Evolutionary conservation across 2,888 invertebrate species (phyloP).

Genomic region (Arge pagana): DNA sequence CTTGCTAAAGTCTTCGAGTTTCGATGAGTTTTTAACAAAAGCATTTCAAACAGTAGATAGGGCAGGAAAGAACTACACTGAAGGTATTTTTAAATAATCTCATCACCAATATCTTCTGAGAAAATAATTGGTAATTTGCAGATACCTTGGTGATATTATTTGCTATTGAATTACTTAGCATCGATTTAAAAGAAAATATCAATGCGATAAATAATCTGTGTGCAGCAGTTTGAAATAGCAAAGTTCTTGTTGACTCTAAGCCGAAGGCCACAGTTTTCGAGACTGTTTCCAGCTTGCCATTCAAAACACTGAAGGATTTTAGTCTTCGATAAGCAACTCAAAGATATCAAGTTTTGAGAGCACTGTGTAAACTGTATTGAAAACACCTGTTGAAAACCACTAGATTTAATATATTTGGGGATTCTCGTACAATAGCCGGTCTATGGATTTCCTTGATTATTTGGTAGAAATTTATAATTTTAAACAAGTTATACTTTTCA

Average conservation of each 20-base stretch:
- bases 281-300: constrained; percentile 4
- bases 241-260: neutral
- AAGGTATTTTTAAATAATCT: constrained; percentile 8
- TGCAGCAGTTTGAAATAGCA: neutral
- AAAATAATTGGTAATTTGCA: constrained; percentile 1
- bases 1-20: neutral
- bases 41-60: neutral
- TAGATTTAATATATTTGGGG: neutral
- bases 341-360: constrained; percentile 1
- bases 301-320: constrained; percentile 4
- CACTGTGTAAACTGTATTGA: constrained; percentile 1
- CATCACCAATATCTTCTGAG: neutral
- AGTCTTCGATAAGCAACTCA: neutral
- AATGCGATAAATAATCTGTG: constrained; percentile 3
- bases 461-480: neutral
- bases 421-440: neutral
- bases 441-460: neutral
- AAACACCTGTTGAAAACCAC: neutral
- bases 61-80: neutral
- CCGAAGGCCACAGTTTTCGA: neutral
- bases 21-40: neutral
- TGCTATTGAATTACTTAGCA: neutral
- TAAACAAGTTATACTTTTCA: too few species aligned
- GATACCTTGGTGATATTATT: constrained; percentile 8
- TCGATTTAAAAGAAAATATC: constrained; percentile 1